Conservation (phyloP, 2,888 invertebrate genomes). For the Pristionchus mayeri region DNA sequence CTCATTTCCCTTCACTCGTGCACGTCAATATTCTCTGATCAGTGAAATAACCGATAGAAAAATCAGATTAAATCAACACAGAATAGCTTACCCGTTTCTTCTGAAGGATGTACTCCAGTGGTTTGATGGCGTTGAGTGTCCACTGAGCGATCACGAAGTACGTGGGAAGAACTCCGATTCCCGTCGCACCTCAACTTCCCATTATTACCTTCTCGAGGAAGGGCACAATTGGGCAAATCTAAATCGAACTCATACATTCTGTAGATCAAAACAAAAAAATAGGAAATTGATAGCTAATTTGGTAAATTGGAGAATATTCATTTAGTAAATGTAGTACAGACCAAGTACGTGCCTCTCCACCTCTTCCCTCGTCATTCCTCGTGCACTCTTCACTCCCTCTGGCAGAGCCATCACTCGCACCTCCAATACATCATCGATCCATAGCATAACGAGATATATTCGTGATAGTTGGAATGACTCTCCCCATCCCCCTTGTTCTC, state of each 20-base stretch:
- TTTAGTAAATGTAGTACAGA: not conserved
- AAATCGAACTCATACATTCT: too few relatives aligned
- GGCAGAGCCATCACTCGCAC: conserved; percentile 22
- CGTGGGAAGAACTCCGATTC: not conserved
- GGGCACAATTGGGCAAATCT: too few relatives aligned
- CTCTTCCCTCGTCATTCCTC: not conserved
- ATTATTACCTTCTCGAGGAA: too few relatives aligned
- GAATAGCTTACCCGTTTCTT: not conserved
- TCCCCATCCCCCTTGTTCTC: not conserved
- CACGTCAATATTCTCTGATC: too few relatives aligned
- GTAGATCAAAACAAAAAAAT: too few relatives aligned
- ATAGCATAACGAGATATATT: too few relatives aligned
- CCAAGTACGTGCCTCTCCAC: conserved; percentile 20
- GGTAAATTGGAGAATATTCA: not conserved
- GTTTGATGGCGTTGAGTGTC: not conserved
- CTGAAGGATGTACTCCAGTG: conserved; percentile 1
- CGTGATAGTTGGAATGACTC: not conserved
- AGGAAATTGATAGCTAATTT: too few relatives aligned
- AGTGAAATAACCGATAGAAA: too few relatives aligned
- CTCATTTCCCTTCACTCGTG: too few relatives aligned
- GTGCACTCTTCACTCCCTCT: not conserved
- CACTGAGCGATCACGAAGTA: conserved; percentile 24
- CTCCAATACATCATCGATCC: too few relatives aligned
- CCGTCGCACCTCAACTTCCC: not conserved
- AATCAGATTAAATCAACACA: too few relatives aligned